Evolutionary conservation across 2,888 invertebrate species (phyloP).

Genomic region (Chrysolina haemoptera): DNA sequence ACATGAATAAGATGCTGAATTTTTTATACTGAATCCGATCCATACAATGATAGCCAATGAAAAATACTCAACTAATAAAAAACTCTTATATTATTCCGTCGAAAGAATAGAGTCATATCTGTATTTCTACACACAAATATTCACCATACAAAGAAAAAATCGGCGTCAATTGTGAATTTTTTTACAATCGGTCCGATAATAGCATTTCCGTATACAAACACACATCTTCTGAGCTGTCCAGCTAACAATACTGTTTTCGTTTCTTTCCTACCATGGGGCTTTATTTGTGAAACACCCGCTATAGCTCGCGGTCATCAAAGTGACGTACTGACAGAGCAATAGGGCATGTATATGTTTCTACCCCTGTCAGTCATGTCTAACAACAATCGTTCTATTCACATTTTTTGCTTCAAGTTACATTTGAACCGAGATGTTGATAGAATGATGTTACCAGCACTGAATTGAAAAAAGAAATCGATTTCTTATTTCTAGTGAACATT

Average conservation of each 20-base stretch:
- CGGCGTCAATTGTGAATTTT: slow-evolving; percentile 47
- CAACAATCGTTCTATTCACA: slow-evolving; percentile 56
- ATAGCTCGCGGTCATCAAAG: slow-evolving; percentile 46
- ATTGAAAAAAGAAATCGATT: neutral
- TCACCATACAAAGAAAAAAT: slow-evolving; percentile 39
- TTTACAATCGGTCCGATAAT: slow-evolving; percentile 66
- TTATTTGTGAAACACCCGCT: slow-evolving; percentile 53
- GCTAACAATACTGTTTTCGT: slow-evolving; percentile 58
- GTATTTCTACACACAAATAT: slow-evolving; percentile 30
- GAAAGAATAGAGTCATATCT: neutral
- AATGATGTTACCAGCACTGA: slow-evolving; percentile 1
- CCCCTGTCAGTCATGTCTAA: slow-evolving; percentile 60
- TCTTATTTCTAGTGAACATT: too few species aligned
- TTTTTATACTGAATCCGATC: too few species aligned
- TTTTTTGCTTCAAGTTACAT: slow-evolving; percentile 38
- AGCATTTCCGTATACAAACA: slow-evolving; percentile 67
- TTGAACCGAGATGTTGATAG: slow-evolving; percentile 33
- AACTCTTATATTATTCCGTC: too few species aligned
- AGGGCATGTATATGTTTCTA: slow-evolving; percentile 54
- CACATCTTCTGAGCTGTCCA: slow-evolving; percentile 60
- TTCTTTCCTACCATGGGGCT: slow-evolving; percentile 40
- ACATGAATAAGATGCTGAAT: too few species aligned
- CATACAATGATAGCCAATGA: neutral
- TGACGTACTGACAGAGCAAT: slow-evolving; percentile 50
- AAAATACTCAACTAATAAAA: neutral